phyloP scores from a whole-genome alignment of 2,113 vertebrate species.

The Ptyas mucosa region DNA sequence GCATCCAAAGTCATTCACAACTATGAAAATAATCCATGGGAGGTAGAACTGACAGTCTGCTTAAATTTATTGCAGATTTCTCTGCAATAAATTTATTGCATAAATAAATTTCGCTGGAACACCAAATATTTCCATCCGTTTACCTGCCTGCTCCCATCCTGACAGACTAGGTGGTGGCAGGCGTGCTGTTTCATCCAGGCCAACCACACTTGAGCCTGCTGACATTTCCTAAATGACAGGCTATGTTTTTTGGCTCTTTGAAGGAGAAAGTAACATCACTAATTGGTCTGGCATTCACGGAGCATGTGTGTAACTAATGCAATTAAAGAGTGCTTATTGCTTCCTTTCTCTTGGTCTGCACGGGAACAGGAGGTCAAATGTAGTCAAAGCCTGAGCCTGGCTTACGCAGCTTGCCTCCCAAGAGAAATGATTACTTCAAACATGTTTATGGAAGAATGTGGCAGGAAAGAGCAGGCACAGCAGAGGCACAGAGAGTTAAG shows the following conservation, averaged over 20 bases:
- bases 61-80: not conserved
- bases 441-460: not conserved
- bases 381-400: not conserved
- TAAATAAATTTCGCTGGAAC: not conserved
- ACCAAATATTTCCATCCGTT: not conserved
- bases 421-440: not conserved
- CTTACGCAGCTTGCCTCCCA: not conserved
- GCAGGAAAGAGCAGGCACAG: not conserved
- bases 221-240: conserved; percentile 19
- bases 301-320: not conserved
- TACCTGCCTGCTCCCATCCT: not conserved
- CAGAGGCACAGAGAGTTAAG: no score
- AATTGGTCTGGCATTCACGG: conserved; percentile 26
- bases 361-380: not conserved
- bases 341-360: not conserved
- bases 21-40: not conserved
- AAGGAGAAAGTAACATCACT: not conserved
- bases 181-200: not conserved
- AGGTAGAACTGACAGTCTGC: not conserved
- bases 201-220: not conserved
- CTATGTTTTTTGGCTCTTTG: not conserved
- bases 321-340: not conserved
- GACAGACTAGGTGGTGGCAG: not conserved
- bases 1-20: not conserved
- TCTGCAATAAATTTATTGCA: no score